A percentile compares a stretch with the other conserved stretches of the same genome.
Evolutionary conservation across 1,140 invertebrate species (phyloP).

Genomic region (Lanistes nyassanus): DNA sequence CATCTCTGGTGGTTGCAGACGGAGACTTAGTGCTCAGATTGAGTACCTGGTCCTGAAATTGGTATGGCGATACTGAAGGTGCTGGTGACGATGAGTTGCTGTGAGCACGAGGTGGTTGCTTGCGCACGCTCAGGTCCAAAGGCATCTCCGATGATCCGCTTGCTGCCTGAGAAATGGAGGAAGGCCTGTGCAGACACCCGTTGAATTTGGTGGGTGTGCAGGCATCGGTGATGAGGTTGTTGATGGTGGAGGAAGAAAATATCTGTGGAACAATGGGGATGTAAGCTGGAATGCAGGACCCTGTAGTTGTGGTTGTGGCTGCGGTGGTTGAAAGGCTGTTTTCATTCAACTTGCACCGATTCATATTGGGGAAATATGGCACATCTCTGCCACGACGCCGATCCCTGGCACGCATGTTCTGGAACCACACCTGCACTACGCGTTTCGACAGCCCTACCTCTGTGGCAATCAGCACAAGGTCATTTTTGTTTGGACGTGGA

Average conservation of each 20-base stretch:
- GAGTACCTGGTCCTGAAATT: conserved; percentile 49
- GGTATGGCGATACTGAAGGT: conserved; percentile 23
- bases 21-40: conserved; percentile 55
- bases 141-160: conserved; percentile 72
- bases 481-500: conserved; percentile 91
- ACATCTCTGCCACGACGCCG: conserved; percentile 67
- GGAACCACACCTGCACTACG: conserved; percentile 97
- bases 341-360: conserved; percentile 43
- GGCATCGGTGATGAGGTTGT: background rate
- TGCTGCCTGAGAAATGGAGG: conserved; percentile 16
- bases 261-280: conserved; percentile 59
- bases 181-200: conserved; percentile 15
- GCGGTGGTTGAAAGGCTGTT: conserved; percentile 29
- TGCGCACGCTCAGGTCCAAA: conserved; percentile 86
- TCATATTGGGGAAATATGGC: conserved; percentile 55
- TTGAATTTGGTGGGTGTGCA: conserved; percentile 13
- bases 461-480: conserved; percentile 86
- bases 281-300: conserved; percentile 44
- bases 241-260: conserved; percentile 22
- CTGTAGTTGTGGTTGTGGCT: conserved; percentile 33
- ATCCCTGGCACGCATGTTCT: conserved; percentile 94
- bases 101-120: conserved; percentile 60
- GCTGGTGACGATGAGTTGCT: conserved; percentile 38
- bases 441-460: conserved; percentile 89
- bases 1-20: conserved; percentile 24